These are phyloP conservation scores for Microchirus variegatus DNA, from an alignment of 2,797 vertebrate genomes.

Conservation along the genomic window DNA sequence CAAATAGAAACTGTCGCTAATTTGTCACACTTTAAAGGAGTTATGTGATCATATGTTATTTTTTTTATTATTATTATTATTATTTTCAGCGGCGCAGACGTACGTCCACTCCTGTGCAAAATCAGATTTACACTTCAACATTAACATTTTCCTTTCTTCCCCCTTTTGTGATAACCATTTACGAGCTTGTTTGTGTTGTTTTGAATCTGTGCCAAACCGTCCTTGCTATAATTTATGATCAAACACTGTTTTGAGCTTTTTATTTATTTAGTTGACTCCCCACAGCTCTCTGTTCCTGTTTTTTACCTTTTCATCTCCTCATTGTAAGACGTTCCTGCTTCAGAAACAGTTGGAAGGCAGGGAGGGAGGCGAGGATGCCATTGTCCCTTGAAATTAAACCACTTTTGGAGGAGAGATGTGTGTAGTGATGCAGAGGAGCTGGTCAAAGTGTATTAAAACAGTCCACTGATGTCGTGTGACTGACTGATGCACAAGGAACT, in stretches of 20 bases:
- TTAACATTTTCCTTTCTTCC: background rate
- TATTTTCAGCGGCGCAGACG: conserved; percentile 1
- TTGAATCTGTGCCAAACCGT: conserved; percentile 8
- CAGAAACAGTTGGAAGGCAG: background rate
- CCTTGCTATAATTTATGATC: conserved; percentile 33
- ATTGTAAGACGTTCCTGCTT: conserved; percentile 3
- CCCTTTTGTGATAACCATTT: background rate
- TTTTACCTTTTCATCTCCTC: conserved; percentile 31
- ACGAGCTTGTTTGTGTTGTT: conserved; percentile 4
- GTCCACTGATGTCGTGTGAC: conserved; percentile 17
- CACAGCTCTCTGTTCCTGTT: conserved; percentile 17
- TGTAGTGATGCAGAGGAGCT: conserved; percentile 23
- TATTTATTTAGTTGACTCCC: conserved; percentile 27
- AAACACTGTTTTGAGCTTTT: conserved; percentile 27
- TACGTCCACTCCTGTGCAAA: background rate
- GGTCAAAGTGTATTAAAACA: conserved; percentile 32
- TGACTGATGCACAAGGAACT: conserved; percentile 23
- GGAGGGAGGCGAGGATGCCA: background rate
- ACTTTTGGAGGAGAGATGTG: conserved; percentile 17
- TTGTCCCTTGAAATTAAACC: conserved; percentile 16
- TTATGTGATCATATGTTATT: background rate
- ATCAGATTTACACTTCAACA: background rate
- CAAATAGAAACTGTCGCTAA: background rate
- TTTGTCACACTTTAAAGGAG: background rate
- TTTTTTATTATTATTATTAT: too few relatives aligned